phyloP scores from a whole-genome alignment of 2,113 vertebrate genomes.

The Spizaetus ornatus region DNA sequence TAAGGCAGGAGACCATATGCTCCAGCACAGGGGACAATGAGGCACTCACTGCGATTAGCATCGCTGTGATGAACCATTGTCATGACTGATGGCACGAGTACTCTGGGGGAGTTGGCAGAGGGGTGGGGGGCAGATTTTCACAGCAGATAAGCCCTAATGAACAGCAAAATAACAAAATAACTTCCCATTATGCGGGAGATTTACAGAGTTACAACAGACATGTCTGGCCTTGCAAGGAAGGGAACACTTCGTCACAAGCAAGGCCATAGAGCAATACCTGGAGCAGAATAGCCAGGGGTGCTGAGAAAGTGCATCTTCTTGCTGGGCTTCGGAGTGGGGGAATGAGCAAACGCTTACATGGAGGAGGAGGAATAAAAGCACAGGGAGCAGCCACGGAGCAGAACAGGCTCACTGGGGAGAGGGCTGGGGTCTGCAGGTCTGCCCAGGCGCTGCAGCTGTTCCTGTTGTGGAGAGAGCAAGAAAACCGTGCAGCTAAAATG shows the following conservation, averaged over 20 bases:
- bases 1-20: not conserved
- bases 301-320: not conserved
- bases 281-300: not conserved
- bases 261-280: not conserved
- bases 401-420: not conserved
- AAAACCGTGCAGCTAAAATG: rapidly evolving
- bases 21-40: not conserved
- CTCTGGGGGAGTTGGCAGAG: not conserved
- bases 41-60: not conserved
- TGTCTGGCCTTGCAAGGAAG: not conserved
- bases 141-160: not conserved
- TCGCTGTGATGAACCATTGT: not conserved
- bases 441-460: not conserved
- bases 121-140: not conserved
- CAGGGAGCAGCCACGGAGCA: rapidly evolving
- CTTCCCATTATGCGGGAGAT: not conserved
- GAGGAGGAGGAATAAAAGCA: not conserved
- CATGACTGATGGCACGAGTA: not conserved
- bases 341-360: rapidly evolving
- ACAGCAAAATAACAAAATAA: not conserved
- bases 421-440: not conserved
- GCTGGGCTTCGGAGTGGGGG: not conserved
- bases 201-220: not conserved
- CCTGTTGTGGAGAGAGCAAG: not conserved
- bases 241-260: not conserved